These are phyloP conservation scores for Trinorchestia longiramus DNA, from an alignment of 1,140 invertebrate genomes.

Conservation along the genomic window DNA sequence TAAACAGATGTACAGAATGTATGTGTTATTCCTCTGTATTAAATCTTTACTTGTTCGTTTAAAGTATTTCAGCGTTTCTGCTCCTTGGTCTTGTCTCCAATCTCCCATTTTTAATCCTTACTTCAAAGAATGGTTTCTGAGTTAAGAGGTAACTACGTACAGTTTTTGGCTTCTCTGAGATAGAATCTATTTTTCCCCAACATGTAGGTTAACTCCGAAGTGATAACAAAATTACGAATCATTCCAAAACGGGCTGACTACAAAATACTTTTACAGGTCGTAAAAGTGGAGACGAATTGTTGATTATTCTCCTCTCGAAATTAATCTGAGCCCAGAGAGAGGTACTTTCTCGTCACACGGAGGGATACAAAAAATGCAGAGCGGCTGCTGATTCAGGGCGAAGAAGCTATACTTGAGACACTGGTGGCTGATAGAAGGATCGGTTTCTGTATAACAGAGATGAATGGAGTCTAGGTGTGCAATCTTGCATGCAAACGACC, in stretches of 20 bases:
- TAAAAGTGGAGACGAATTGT: background rate
- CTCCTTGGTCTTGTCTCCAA: background rate
- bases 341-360: background rate
- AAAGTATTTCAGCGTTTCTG: background rate
- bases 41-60: background rate
- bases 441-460: conserved; percentile 53
- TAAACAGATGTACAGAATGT: background rate
- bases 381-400: background rate
- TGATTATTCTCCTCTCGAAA: background rate
- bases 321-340: background rate
- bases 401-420: background rate
- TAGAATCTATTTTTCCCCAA: background rate
- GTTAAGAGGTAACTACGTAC: background rate
- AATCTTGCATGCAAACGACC: conserved; percentile 51
- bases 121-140: background rate
- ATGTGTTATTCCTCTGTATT: background rate
- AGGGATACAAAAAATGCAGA: background rate
- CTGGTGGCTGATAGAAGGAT: conserved; percentile 13
- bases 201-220: background rate
- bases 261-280: background rate
- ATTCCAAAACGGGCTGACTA: background rate
- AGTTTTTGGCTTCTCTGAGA: background rate
- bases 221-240: background rate
- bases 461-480: conserved; percentile 44
- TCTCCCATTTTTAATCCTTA: background rate